Base-by-base conservation (phyloP, 2,888 invertebrate genomes). In the Nomada fabriciana region DNA sequence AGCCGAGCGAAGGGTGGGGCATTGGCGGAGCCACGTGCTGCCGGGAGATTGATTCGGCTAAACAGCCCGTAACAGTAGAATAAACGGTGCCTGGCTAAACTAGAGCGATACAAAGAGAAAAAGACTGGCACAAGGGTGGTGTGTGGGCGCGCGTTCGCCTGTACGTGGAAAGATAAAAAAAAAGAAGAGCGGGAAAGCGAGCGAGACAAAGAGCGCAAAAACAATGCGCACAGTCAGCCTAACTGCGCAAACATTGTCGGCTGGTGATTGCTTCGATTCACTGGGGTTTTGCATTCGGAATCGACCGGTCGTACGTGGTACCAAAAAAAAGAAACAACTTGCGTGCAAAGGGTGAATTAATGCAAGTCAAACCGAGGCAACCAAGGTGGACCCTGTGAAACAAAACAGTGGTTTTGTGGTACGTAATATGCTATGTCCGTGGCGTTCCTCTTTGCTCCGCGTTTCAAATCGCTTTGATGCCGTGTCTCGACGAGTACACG, bases 201-300 rank as follows among this genome's bases (percentile, higher is more conserved):
- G 60, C 42, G 73, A 52, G 67, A 80, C 43, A 68, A 69, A 77
- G 72, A 75, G 59, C 67, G 74, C 55, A 57, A 75, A 79, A 87
- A 88, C 88, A 89, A 89, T 80, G 83, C 83, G 76, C 87, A 69
- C 80, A 59, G 83, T 61, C 86, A 65, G 88, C 86, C 88, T 88
- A 90, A 89, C 90, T 87, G 88, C 79, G 87, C 89, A 91, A 91
- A 91, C 90, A 92, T 90, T 89, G 89, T 78, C 86, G 69, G 84
- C 79, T 87, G 87, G 86, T 91, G 91, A 92, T 92, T 91, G 92
- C 92, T 91, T 90, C 89, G 90, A 89, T 90, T 90, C 87, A 84
- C 80, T 36, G n/a, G 81, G 65, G 74, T 71, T 89, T 89, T 89
- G 88, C 89, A 89, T 91, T 89, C 77, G 81, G 73, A 87, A 89